A percentile compares a stretch with the other conserved stretches of the same genome.
Evolutionary conservation across 2,797 vertebrate genomes (phyloP).

Genomic region (Notamacropus eugenii): DNA sequence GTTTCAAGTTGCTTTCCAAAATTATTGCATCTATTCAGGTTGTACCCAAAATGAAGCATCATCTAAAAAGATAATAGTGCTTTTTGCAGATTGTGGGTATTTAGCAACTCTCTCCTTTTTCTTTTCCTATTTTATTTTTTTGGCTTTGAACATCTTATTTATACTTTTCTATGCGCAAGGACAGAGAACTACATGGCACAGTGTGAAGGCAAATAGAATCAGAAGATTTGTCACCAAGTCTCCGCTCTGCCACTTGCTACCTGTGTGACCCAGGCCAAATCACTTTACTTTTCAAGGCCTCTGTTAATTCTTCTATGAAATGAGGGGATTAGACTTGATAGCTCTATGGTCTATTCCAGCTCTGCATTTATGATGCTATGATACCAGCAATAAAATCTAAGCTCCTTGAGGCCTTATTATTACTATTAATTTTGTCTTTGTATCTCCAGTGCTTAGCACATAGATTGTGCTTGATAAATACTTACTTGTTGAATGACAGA

Average conservation of each 20-base stretch:
- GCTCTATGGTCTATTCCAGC: neutral
- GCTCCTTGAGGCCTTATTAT: neutral
- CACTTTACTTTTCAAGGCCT: neutral
- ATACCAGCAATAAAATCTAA: neutral
- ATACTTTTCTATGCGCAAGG: neutral
- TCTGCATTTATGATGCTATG: neutral
- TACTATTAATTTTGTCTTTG: neutral
- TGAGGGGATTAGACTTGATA: neutral
- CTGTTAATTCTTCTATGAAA: neutral
- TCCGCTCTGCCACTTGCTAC: neutral
- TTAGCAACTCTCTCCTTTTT: neutral
- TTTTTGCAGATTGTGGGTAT: neutral
- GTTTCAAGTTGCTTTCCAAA: neutral
- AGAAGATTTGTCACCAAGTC: neutral
- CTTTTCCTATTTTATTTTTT: neutral
- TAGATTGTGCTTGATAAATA: neutral
- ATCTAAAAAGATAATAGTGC: neutral
- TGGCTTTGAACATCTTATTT: neutral
- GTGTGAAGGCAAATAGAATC: neutral
- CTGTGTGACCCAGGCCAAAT: neutral
- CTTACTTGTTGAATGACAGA: neutral
- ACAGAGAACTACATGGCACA: neutral
- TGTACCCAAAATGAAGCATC: neutral
- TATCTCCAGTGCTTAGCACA: neutral
- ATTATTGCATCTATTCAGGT: neutral